These are phyloP conservation scores for Cephus pygmeus DNA, from an alignment of 2,888 invertebrate species.

Conservation along the genomic window DNA sequence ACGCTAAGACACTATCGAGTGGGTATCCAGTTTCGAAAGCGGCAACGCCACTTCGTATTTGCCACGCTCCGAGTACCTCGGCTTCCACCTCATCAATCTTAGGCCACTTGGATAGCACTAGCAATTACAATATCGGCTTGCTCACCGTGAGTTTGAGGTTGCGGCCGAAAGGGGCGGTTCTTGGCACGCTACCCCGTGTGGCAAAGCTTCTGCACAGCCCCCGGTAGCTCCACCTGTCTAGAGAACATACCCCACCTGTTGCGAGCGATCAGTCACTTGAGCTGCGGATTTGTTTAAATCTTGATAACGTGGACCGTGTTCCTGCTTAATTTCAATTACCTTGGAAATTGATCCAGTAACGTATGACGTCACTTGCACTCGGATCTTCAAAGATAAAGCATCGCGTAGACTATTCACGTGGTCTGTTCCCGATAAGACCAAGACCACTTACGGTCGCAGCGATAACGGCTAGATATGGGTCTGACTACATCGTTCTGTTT, in stretches of 20 bases:
- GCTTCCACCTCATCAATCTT: constrained; percentile 63
- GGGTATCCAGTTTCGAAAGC: constrained; percentile 39
- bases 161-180: constrained; percentile 54
- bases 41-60: constrained; percentile 48
- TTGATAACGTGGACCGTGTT: constrained; percentile 53
- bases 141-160: constrained; percentile 60
- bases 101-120: constrained; percentile 59
- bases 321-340: constrained; percentile 47
- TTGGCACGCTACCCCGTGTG: constrained; percentile 54
- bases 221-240: constrained; percentile 50
- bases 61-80: constrained; percentile 54
- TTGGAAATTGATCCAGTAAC: too few relatives aligned
- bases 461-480: too few relatives aligned
- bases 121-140: constrained; percentile 65
- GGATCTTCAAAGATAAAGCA: too few relatives aligned
- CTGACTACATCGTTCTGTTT: too few relatives aligned
- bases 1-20: too few relatives aligned
- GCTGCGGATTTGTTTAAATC: constrained; percentile 58
- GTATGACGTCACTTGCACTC: too few relatives aligned
- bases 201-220: constrained; percentile 34
- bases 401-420: too few relatives aligned
- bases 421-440: too few relatives aligned
- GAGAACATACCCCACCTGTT: constrained; percentile 61
- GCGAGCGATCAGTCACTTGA: constrained; percentile 60
- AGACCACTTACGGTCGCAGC: too few relatives aligned